phyloP scores from a whole-genome alignment of 2,888 invertebrate genomes.

The Syrphus vitripennis region DNA sequence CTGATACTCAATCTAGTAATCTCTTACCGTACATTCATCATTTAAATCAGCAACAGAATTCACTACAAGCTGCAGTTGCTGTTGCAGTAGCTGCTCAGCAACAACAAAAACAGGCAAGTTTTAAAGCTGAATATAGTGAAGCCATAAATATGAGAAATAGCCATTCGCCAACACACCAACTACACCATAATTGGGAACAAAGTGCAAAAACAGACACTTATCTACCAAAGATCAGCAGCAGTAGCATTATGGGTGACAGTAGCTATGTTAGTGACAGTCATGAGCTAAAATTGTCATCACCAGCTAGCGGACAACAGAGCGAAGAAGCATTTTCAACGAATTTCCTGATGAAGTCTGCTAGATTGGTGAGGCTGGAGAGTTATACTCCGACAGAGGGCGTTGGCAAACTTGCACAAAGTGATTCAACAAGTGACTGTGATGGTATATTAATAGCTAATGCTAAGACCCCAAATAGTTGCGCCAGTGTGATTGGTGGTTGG shows the following conservation, averaged over 20 bases:
- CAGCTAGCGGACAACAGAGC: background rate
- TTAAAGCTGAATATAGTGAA: conserved; percentile 34
- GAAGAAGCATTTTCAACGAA: background rate
- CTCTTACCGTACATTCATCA: conserved; percentile 65
- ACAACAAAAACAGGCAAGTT: conserved; percentile 19
- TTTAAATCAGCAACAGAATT: conserved; percentile 51
- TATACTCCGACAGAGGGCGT: conserved; percentile 9
- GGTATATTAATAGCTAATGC: conserved; percentile 17
- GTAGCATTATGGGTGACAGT: background rate
- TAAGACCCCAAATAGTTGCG: conserved; percentile 51
- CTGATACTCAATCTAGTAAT: conserved; percentile 44
- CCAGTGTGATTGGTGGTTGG: conserved; percentile 46
- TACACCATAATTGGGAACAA: conserved; percentile 8
- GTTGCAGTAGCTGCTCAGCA: conserved; percentile 63
- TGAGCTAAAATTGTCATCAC: background rate
- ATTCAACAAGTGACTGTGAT: conserved; percentile 33
- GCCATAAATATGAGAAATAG: conserved; percentile 20
- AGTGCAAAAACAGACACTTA: conserved; percentile 25
- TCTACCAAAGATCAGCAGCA: conserved; percentile 56
- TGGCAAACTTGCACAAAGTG: background rate
- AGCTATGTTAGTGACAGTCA: conserved; percentile 2
- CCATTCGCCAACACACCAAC: conserved; percentile 19
- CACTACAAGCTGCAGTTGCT: conserved; percentile 50
- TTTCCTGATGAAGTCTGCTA: background rate
- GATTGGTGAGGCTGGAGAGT: background rate